A percentile compares a stretch with the other conserved stretches of the same genome.
Conservation (phyloP, 53 echinoderm and acorn worm species). For the Paelopatides confundens region DNA sequence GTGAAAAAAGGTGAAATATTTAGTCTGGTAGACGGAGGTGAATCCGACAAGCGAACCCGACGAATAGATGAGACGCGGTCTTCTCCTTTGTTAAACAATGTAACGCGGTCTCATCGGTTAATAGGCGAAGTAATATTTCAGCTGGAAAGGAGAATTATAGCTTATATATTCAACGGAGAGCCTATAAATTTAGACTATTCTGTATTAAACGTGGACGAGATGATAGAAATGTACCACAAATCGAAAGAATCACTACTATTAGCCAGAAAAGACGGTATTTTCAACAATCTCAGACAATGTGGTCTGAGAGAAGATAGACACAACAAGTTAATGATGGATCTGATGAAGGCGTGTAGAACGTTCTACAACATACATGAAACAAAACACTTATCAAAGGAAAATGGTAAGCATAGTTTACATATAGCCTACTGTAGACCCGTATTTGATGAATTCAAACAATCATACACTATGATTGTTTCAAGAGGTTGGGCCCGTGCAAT, state of each 20-base stretch:
- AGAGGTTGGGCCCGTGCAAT: no score
- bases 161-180: conserved; percentile 70
- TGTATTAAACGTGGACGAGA: conserved; percentile 64
- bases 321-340: conserved; percentile 38
- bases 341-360: conserved; percentile 56
- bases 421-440: no score
- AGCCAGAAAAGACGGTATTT: conserved; percentile 40
- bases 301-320: conserved; percentile 62
- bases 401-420: conserved; percentile 67
- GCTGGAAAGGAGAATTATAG: conserved; percentile 79
- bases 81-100: not conserved
- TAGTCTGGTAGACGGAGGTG: not conserved
- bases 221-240: conserved; percentile 63
- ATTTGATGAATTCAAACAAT: no score
- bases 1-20: not conserved
- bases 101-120: not conserved
- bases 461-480: no score
- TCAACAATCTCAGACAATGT: conserved; percentile 55
- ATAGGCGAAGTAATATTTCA: conserved; percentile 93
- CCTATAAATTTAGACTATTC: conserved; percentile 59
- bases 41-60: not conserved
- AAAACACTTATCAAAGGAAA: conserved; percentile 9
- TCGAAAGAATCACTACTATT: conserved; percentile 5
- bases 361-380: conserved; percentile 53
- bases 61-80: no score